Conservation (phyloP, 1,140 invertebrate genomes). For the Stenopsyche tienmushanensis region DNA sequence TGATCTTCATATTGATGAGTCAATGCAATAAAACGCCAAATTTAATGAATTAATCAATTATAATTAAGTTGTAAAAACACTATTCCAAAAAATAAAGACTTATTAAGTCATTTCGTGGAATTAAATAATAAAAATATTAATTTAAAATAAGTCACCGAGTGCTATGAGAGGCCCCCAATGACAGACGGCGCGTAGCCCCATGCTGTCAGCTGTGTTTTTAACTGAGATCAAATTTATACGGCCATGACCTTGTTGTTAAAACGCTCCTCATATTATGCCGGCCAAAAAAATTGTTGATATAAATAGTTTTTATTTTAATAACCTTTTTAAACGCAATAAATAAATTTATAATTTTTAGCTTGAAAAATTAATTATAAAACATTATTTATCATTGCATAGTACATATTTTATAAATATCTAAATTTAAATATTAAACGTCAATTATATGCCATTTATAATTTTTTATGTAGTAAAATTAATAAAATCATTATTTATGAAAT, state of each 20-base stretch:
- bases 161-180: conserved; percentile 23
- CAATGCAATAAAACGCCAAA: background rate
- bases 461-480: background rate
- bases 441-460: no score
- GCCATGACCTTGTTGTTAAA: no score
- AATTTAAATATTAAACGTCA: no score
- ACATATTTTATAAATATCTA: no score
- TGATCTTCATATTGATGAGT: background rate
- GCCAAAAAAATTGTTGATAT: no score
- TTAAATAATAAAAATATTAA: background rate
- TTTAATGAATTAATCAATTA: background rate
- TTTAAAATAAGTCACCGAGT: background rate
- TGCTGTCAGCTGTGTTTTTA: background rate
- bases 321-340: no score
- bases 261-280: no score
- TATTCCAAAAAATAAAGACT: background rate
- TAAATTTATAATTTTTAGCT: no score
- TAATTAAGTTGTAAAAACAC: background rate
- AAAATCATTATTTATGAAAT: background rate
- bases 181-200: conserved; percentile 1
- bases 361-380: no score
- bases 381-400: no score
- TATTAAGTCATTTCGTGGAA: background rate
- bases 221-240: no score
- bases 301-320: no score